phyloP scores from a whole-genome alignment of 2,113 vertebrate genomes.

The Prionailurus bengalensis region DNA sequence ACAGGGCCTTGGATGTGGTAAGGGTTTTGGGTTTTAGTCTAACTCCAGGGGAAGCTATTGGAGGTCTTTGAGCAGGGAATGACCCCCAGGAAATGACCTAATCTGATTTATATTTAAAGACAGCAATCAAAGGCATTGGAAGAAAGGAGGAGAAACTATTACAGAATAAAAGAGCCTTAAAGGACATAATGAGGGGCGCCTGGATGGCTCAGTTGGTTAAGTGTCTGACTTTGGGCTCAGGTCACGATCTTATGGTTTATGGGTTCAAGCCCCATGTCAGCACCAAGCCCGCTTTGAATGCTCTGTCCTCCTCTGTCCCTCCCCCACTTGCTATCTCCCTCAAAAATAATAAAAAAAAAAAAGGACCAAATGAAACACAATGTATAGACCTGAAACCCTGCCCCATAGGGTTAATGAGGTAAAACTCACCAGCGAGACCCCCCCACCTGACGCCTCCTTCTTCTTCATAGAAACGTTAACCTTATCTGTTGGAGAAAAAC shows the following conservation, averaged over 20 bases:
- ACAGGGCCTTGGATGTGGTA: too few relatives aligned
- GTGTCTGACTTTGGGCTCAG: too few relatives aligned
- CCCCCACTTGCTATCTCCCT: too few relatives aligned
- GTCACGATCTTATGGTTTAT: too few relatives aligned
- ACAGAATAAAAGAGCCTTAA: not conserved
- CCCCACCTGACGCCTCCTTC: not conserved
- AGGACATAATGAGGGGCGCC: not conserved
- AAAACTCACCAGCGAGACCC: not conserved
- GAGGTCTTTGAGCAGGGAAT: not conserved
- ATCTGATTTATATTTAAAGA: not conserved
- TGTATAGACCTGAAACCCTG: not conserved
- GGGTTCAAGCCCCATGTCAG: too few relatives aligned
- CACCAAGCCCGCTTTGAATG: too few relatives aligned
- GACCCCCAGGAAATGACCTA: not conserved
- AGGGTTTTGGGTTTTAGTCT: not conserved
- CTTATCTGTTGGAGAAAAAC: not conserved
- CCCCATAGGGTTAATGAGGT: not conserved
- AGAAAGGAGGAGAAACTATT: not conserved
- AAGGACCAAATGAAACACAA: not conserved
- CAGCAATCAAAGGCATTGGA: not conserved
- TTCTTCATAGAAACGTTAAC: not conserved
- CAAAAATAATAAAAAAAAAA: too few relatives aligned
- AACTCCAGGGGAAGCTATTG: not conserved
- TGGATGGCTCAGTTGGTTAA: too few relatives aligned
- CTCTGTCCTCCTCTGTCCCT: too few relatives aligned